A percentile compares a stretch with the other conserved stretches of the same genome.
Evolutionary conservation across 2,113 vertebrate genomes (phyloP).

Genomic region (Aegypius monachus): DNA sequence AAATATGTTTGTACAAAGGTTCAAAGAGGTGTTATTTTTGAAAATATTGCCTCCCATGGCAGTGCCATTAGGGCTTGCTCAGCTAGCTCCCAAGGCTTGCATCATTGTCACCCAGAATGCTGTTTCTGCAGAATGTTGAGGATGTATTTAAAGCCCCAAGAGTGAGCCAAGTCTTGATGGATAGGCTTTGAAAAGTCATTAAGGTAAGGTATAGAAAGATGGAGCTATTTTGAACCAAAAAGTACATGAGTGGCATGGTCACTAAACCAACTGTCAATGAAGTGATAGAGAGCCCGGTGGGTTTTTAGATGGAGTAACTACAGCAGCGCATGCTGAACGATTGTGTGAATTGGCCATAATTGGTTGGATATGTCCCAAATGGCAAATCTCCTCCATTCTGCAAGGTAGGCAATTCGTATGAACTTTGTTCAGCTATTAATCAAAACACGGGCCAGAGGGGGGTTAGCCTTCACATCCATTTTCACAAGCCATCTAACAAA

Average conservation of each 20-base stretch:
- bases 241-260: neutral
- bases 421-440: neutral
- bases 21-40: neutral
- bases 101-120: neutral
- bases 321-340: neutral
- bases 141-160: neutral
- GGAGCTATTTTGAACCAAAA: neutral
- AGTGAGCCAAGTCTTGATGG: neutral
- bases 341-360: neutral
- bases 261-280: neutral
- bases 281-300: neutral
- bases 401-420: neutral
- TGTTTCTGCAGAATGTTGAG: neutral
- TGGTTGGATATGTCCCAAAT: neutral
- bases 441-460: neutral
- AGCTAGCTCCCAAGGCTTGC: neutral
- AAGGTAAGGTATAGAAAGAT: neutral
- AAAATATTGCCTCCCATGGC: accelerated
- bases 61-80: neutral
- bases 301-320: neutral
- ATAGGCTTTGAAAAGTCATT: neutral
- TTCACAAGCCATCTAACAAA: neutral
- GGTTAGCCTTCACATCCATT: neutral
- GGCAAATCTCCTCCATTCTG: neutral
- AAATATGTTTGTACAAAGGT: neutral